Percentiles rank a stretch among this genome's conserved stretches.
phyloP scores from a whole-genome alignment of 2,797 vertebrate species.

The Cyprinella venusta region DNA sequence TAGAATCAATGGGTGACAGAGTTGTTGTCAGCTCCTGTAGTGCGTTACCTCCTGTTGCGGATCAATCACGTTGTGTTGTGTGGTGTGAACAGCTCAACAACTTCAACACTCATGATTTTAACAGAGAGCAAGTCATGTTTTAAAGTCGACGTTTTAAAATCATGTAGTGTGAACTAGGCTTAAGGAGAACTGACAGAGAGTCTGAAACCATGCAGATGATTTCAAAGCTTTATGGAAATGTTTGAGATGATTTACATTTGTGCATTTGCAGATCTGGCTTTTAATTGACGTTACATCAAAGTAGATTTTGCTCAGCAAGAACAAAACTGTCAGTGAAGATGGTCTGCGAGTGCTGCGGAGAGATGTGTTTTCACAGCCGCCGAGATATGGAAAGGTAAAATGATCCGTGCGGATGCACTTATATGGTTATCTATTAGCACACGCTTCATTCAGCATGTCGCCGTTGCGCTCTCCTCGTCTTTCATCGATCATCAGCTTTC shows the following conservation, averaged over 20 bases:
- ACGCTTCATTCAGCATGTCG: conserved; percentile 3
- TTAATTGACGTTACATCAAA: neutral
- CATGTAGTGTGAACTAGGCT: no score
- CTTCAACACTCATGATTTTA: no score
- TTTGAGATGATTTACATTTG: neutral
- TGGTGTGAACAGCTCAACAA: no score
- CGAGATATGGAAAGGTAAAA: conserved; percentile 42
- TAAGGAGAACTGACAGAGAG: neutral
- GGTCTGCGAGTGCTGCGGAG: neutral
- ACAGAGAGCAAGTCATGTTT: no score
- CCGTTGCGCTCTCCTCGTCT: conserved; percentile 8
- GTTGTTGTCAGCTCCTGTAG: no score
- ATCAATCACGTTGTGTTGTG: no score
- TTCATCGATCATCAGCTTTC: neutral
- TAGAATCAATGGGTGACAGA: no score
- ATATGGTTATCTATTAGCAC: conserved; percentile 37
- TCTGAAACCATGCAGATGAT: neutral
- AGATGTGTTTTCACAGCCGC: conserved; percentile 35
- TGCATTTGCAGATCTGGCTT: neutral
- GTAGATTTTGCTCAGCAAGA: neutral
- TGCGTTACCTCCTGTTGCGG: no score
- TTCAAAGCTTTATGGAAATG: neutral
- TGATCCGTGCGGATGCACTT: conserved; percentile 12
- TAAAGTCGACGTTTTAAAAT: no score
- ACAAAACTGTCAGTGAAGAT: neutral